phyloP scores from a whole-genome alignment of 2,797 vertebrate species.

The Periophthalmus magnuspinnatus region DNA sequence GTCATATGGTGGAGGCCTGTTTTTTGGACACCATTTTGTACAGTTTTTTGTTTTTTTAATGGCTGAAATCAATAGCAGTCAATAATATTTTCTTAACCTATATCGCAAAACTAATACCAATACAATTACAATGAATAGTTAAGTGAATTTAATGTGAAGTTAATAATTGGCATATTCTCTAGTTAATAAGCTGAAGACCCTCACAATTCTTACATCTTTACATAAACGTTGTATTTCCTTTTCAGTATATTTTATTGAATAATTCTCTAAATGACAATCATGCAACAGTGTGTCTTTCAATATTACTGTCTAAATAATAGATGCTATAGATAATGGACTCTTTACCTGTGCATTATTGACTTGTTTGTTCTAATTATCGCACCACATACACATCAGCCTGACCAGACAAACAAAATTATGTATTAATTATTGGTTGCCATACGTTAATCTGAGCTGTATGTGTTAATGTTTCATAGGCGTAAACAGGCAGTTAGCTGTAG shows the following conservation, averaged over 20 bases:
- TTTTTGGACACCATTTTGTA: conserved; percentile 17
- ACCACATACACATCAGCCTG: background rate
- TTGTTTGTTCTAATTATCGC: background rate
- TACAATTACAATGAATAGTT: background rate
- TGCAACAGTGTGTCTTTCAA: background rate
- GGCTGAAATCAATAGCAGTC: background rate
- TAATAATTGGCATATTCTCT: background rate
- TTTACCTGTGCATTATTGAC: background rate
- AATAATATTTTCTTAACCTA: background rate
- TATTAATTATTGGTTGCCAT: background rate
- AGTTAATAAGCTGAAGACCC: background rate
- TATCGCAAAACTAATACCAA: background rate
- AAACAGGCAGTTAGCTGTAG: conserved; percentile 84
- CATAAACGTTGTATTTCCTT: background rate
- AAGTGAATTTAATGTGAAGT: background rate
- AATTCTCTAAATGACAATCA: background rate
- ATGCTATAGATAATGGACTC: background rate
- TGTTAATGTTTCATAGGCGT: conserved; percentile 72
- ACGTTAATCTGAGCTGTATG: conserved; percentile 2
- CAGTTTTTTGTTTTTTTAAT: background rate
- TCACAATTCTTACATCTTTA: background rate
- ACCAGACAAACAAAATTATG: background rate
- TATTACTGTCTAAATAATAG: background rate
- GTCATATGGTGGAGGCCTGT: conserved; percentile 8
- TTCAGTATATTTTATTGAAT: background rate